A percentile compares a stretch with the other conserved stretches of the same genome.
phyloP scores from a whole-genome alignment of 2,888 invertebrate genomes.

The Cenopis cana region DNA sequence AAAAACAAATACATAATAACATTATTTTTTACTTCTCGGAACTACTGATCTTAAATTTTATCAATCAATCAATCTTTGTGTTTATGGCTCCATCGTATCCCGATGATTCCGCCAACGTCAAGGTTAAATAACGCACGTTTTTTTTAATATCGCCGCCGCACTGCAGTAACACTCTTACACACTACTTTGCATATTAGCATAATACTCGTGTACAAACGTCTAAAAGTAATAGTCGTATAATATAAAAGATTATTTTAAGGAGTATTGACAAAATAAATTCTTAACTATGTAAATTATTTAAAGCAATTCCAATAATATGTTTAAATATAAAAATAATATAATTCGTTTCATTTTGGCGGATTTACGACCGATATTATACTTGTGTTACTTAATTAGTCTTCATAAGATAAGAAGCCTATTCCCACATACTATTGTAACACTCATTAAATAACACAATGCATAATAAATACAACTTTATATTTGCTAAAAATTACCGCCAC shows the following conservation, averaged over 20 bases:
- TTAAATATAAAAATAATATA: constrained; percentile 41
- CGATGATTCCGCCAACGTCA: no score
- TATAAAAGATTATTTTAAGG: constrained; percentile 44
- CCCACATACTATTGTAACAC: neutral
- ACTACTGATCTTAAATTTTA: no score
- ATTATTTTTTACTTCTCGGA: no score
- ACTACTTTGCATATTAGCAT: constrained; percentile 35
- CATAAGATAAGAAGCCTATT: neutral
- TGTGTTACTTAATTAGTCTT: constrained; percentile 11
- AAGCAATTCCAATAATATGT: constrained; percentile 58
- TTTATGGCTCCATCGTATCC: no score
- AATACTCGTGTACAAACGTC: constrained; percentile 49
- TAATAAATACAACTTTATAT: constrained; percentile 16
- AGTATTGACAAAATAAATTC: constrained; percentile 35
- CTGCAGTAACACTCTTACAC: constrained; percentile 23
- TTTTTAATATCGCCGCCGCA: constrained; percentile 23
- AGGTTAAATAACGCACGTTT: no score
- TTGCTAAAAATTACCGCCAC: constrained; percentile 5
- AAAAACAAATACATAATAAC: no score
- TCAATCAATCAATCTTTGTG: no score
- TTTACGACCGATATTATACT: constrained; percentile 14
- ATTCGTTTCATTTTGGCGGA: constrained; percentile 30
- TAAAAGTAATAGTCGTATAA: constrained; percentile 46
- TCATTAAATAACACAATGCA: constrained; percentile 13
- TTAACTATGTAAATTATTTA: constrained; percentile 46